These are phyloP conservation scores for Peromyscus eremicus DNA, from an alignment of 2,797 vertebrate species.

Conservation along the genomic window DNA sequence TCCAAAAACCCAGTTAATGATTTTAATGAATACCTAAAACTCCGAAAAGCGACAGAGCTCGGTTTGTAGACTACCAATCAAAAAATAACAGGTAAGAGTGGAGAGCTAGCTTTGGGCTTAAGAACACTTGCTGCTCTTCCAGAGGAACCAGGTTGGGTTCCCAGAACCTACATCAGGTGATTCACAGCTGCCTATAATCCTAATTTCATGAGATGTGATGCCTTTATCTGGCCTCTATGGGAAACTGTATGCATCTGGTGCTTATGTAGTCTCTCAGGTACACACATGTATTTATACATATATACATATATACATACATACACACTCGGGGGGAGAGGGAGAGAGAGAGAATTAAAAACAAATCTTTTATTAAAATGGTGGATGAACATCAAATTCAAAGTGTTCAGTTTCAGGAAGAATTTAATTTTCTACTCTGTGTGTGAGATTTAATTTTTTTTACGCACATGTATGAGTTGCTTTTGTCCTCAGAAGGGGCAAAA, in stretches of 20 bases:
- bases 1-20: background rate
- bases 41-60: background rate
- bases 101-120: background rate
- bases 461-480: background rate
- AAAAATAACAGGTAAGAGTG: background rate
- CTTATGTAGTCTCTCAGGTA: background rate
- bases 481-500: background rate
- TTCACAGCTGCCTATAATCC: background rate
- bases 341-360: background rate
- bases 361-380: background rate
- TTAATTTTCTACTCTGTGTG: conserved; percentile 34
- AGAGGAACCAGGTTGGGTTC: background rate
- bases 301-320: background rate
- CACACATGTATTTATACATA: background rate
- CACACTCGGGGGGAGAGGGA: background rate
- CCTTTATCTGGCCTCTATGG: background rate
- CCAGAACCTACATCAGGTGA: too few species aligned
- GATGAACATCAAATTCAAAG: conserved; percentile 11
- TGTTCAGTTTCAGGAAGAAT: conserved; percentile 5
- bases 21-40: conserved; percentile 4
- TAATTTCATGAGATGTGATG: background rate
- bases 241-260: background rate
- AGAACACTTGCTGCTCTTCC: background rate
- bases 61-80: background rate
- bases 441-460: conserved; percentile 33